Percentiles rank a stretch among this genome's conserved stretches.
Evolutionary conservation across 92 coral and sea anemone genomes (phyloP).

Genomic region (Epizoanthus illoricatus): DNA sequence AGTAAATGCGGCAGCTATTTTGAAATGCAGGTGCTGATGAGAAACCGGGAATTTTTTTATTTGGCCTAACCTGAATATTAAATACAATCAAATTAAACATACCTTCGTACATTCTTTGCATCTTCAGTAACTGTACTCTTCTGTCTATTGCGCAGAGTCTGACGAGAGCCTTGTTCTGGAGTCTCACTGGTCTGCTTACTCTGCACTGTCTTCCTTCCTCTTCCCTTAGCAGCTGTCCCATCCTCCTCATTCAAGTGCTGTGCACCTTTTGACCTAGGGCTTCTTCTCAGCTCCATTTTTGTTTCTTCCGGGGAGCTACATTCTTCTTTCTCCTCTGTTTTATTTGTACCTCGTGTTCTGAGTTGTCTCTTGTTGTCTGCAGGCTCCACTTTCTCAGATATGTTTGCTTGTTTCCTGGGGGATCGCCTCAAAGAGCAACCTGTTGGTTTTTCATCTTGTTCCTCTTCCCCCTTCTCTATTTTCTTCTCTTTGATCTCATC

Average conservation of each 20-base stretch:
- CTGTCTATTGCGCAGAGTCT: not conserved
- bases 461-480: constrained; percentile 8
- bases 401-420: constrained; percentile 45
- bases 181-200: constrained; percentile 24
- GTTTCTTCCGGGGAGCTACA: constrained; percentile 20
- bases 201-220: constrained; percentile 5
- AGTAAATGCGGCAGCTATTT: too few species aligned
- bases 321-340: constrained; percentile 18
- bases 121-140: constrained; percentile 3
- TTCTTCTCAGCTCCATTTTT: constrained; percentile 50
- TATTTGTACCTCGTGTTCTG: not conserved
- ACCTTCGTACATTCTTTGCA: constrained; percentile 60
- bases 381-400: constrained; percentile 22
- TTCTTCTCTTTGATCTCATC: constrained; percentile 6
- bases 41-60: too few species aligned
- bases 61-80: too few species aligned
- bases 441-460: constrained; percentile 5
- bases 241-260: constrained; percentile 1
- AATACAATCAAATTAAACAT: constrained; percentile 2
- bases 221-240: not conserved
- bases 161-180: not conserved
- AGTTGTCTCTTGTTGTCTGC: constrained; percentile 9
- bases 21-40: too few species aligned
- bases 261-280: constrained; percentile 30
- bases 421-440: constrained; percentile 42